Conservation (phyloP, 2,888 invertebrate genomes). For the Apotomis betuletana region DNA sequence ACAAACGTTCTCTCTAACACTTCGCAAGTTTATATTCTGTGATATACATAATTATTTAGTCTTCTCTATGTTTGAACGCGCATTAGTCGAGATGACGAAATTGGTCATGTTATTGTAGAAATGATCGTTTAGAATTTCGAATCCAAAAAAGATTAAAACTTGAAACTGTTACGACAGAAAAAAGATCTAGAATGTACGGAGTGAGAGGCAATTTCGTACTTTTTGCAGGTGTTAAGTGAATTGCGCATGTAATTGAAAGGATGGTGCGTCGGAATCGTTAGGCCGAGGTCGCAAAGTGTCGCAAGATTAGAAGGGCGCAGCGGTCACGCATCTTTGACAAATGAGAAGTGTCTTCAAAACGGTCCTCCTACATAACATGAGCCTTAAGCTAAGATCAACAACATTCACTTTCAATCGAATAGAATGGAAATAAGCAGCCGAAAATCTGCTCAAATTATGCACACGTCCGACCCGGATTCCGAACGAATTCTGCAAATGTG, state of each 20-base stretch:
- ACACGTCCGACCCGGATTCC: constrained; percentile 37
- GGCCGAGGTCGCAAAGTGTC: constrained; percentile 21
- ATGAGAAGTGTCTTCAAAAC: constrained; percentile 10
- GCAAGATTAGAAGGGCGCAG: constrained; percentile 24
- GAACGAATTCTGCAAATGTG: constrained; percentile 7
- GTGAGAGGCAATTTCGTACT: constrained; percentile 39
- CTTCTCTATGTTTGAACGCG: background rate
- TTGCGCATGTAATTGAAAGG: constrained; percentile 39
- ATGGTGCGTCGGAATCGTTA: constrained; percentile 35
- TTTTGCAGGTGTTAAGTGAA: constrained; percentile 30
- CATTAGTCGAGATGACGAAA: too few relatives aligned
- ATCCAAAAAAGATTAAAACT: constrained; percentile 12
- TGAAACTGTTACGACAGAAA: constrained; percentile 16
- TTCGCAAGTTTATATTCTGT: background rate
- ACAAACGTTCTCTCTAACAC: background rate
- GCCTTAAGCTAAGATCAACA: background rate
- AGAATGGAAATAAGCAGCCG: background rate
- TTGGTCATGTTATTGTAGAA: background rate
- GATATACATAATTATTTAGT: background rate
- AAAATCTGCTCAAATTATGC: constrained; percentile 11
- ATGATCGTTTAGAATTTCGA: background rate
- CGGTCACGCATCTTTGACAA: constrained; percentile 36
- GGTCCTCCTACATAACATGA: background rate
- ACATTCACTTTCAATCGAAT: background rate
- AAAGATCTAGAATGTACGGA: constrained; percentile 27